A percentile compares a stretch with the other conserved stretches of the same genome.
Conservation (phyloP, 1,140 invertebrate species). For the Pachyrhynchus sulphureomaculatus region DNA sequence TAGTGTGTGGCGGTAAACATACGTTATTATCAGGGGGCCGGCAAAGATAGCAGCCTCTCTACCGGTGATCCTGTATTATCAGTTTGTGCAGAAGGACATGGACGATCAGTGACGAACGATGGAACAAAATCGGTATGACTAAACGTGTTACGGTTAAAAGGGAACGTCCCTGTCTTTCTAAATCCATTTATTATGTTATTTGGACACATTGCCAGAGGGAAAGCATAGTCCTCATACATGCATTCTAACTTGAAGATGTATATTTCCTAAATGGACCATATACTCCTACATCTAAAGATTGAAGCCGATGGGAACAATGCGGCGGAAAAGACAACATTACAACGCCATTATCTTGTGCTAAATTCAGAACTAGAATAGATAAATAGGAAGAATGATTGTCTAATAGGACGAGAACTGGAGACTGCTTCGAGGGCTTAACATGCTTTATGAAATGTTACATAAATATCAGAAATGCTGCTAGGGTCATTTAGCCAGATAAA, state of each 20-base stretch:
- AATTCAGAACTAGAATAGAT: slow-evolving; percentile 31
- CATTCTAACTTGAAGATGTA: too few relatives aligned
- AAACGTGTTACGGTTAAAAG: slow-evolving; percentile 48
- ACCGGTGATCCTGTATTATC: too few relatives aligned
- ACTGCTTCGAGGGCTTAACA: slow-evolving; percentile 35
- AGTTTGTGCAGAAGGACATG: too few relatives aligned
- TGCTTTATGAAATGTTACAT: slow-evolving; percentile 46
- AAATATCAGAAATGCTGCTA: slow-evolving; percentile 40
- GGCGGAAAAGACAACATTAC: too few relatives aligned
- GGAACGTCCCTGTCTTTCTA: too few relatives aligned
- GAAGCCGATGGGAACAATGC: slow-evolving; percentile 52
- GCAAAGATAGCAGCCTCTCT: too few relatives aligned
- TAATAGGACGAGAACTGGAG: slow-evolving; percentile 41
- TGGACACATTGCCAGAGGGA: too few relatives aligned
- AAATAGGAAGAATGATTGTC: slow-evolving; percentile 42
- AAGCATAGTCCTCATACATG: slow-evolving; percentile 51
- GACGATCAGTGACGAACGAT: slow-evolving; percentile 44
- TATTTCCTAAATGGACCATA: slow-evolving; percentile 43
- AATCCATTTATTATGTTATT: too few relatives aligned
- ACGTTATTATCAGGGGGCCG: too few relatives aligned
- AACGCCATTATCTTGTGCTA: slow-evolving; percentile 46
- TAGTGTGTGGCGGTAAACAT: too few relatives aligned
- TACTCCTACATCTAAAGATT: slow-evolving; percentile 50
- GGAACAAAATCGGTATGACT: slow-evolving; percentile 45
- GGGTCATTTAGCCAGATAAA: slow-evolving; percentile 15